These are phyloP conservation scores for Leptinotarsa undecemlineata DNA, from an alignment of 1,140 invertebrate species.

Conservation along the genomic window DNA sequence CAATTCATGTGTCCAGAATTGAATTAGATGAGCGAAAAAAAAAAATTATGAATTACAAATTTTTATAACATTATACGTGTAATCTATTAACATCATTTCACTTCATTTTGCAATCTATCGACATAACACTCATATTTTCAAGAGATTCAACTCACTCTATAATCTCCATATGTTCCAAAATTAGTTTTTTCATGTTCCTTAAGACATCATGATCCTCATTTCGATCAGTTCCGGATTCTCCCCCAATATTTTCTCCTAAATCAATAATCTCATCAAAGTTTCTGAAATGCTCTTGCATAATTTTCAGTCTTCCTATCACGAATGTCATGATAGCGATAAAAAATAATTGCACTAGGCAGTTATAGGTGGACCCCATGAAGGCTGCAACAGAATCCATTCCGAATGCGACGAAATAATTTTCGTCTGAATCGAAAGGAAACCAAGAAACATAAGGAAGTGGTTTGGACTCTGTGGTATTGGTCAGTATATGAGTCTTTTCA, in stretches of 20 bases:
- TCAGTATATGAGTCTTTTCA: neutral
- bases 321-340: slow-evolving; percentile 6
- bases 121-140: no score
- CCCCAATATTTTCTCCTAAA: neutral
- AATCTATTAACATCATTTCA: no score
- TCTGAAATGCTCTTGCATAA: slow-evolving; percentile 12
- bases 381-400: neutral
- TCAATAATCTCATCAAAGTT: neutral
- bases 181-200: neutral
- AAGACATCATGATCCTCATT: slow-evolving; percentile 5
- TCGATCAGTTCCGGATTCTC: neutral
- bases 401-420: slow-evolving; percentile 8
- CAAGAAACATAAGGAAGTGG: neutral
- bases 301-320: neutral
- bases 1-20: no score
- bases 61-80: no score
- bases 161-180: slow-evolving; percentile 1
- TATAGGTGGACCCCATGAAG: neutral
- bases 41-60: no score
- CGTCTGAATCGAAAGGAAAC: slow-evolving; percentile 21
- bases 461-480: slow-evolving; percentile 4
- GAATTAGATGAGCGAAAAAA: no score
- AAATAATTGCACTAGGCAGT: neutral
- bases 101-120: no score
- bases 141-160: neutral